phyloP scores from a whole-genome alignment of 1,140 invertebrate genomes.

The Daktulosphaira vitifoliae region DNA sequence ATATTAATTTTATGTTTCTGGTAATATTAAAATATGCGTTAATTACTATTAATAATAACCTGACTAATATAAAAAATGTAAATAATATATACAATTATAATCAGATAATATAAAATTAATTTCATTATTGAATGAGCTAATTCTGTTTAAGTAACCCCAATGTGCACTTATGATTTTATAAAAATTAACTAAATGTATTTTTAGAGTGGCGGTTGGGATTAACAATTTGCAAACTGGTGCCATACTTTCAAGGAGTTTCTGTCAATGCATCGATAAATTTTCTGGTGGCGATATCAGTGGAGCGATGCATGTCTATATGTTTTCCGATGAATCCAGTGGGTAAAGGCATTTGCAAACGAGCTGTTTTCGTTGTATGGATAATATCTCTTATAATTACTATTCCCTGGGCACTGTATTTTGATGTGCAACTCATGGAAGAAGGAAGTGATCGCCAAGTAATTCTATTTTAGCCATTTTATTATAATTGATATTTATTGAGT shows the following conservation, averaged over 20 bases:
- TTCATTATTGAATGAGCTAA: too few relatives aligned
- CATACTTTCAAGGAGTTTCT: slow-evolving; percentile 88
- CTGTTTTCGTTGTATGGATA: slow-evolving; percentile 50
- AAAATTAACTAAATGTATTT: too few relatives aligned
- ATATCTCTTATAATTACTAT: slow-evolving; percentile 48
- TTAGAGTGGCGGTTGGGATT: slow-evolving; percentile 86
- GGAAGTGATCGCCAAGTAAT: slow-evolving; percentile 41
- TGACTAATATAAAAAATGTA: too few relatives aligned
- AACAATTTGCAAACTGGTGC: slow-evolving; percentile 88
- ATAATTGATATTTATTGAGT: too few relatives aligned
- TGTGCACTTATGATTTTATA: too few relatives aligned
- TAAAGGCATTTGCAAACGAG: slow-evolving; percentile 18
- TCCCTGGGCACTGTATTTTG: slow-evolving; percentile 54
- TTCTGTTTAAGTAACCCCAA: too few relatives aligned
- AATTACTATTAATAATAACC: too few relatives aligned
- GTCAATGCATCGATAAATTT: slow-evolving; percentile 91
- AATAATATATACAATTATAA: too few relatives aligned
- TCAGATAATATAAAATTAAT: too few relatives aligned
- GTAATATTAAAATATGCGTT: too few relatives aligned
- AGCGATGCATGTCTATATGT: slow-evolving; percentile 60
- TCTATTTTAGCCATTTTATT: too few relatives aligned
- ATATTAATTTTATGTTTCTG: too few relatives aligned
- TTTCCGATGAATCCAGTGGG: slow-evolving; percentile 10
- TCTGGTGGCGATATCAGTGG: slow-evolving; percentile 82
- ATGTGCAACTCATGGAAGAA: slow-evolving; percentile 37